Conservation (phyloP, 1,140 invertebrate species). For the Aphelinus atriplicis region DNA sequence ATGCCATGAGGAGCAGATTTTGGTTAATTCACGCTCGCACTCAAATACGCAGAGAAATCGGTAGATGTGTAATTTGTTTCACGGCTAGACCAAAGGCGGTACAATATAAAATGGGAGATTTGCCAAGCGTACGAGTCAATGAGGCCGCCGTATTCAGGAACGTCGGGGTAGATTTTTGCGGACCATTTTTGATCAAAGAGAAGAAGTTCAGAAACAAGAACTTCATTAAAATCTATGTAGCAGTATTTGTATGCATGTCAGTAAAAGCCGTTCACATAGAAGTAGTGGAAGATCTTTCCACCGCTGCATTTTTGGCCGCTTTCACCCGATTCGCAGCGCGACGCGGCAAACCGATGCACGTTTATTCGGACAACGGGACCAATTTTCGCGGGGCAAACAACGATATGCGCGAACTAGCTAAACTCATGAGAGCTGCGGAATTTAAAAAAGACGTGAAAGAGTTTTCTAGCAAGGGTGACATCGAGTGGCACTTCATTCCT, state of each 20-base stretch:
- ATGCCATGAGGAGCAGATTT: conserved; percentile 14
- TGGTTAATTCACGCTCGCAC: conserved; percentile 15
- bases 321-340: too few species aligned
- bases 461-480: too few species aligned
- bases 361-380: too few species aligned
- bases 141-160: conserved; percentile 7
- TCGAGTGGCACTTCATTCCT: background rate
- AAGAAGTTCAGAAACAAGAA: background rate
- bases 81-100: background rate
- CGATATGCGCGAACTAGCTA: too few species aligned
- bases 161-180: conserved; percentile 18
- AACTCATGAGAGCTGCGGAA: too few species aligned
- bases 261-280: too few species aligned
- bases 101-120: conserved; percentile 22
- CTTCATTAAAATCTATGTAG: conserved; percentile 14
- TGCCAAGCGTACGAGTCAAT: conserved; percentile 5
- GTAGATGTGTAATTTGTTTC: conserved; percentile 12
- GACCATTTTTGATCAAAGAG: conserved; percentile 22
- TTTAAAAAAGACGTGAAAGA: too few species aligned
- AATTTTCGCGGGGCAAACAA: too few species aligned
- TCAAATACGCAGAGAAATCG: background rate
- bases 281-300: too few species aligned
- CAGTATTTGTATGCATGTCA: conserved; percentile 14
- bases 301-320: too few species aligned
- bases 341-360: too few species aligned